A percentile compares a stretch with the other conserved stretches of the same genome.
These are phyloP conservation scores for Amphipyra berbera DNA, from an alignment of 2,888 invertebrate species.

Conservation along the genomic window DNA sequence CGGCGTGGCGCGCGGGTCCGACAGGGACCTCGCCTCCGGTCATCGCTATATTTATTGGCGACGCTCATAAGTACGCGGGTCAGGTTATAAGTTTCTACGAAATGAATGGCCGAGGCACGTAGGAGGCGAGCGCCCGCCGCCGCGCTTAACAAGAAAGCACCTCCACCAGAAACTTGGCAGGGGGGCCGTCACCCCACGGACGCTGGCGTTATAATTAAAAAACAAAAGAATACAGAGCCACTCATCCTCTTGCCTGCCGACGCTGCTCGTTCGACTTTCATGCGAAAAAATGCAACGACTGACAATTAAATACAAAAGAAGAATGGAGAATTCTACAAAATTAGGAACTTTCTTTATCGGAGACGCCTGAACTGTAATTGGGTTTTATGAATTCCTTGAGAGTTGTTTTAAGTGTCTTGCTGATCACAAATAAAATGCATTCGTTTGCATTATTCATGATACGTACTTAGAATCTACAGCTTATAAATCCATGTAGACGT, in stretches of 20 bases:
- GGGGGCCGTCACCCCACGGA: slow-evolving; percentile 78
- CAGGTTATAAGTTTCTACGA: slow-evolving; percentile 90
- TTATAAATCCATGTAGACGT: neutral
- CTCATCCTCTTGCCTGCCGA: slow-evolving; percentile 83
- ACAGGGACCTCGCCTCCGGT: slow-evolving; percentile 86
- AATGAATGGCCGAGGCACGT: slow-evolving; percentile 89
- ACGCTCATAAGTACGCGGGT: slow-evolving; percentile 90
- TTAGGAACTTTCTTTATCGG: slow-evolving; percentile 60
- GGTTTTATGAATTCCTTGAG: slow-evolving; percentile 57
- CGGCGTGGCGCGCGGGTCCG: slow-evolving; percentile 60
- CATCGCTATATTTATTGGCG: slow-evolving; percentile 90
- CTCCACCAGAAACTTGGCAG: slow-evolving; percentile 84
- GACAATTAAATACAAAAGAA: slow-evolving; percentile 73
- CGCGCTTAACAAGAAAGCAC: slow-evolving; percentile 87
- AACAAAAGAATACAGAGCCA: slow-evolving; percentile 89
- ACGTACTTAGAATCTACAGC: neutral
- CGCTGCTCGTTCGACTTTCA: slow-evolving; percentile 80
- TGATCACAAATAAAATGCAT: slow-evolving; percentile 43
- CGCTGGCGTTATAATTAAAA: slow-evolving; percentile 88
- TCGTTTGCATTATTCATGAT: slow-evolving; percentile 12
- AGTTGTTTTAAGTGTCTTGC: slow-evolving; percentile 37
- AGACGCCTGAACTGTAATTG: slow-evolving; percentile 56
- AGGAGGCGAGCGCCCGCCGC: slow-evolving; percentile 83
- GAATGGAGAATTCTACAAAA: slow-evolving; percentile 59
- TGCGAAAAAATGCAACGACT: slow-evolving; percentile 84